Evolutionary conservation across 2,888 invertebrate species (phyloP), one percentile per base, ranked within the genome.

Genomic region (Tetragonisca angustula): DNA sequence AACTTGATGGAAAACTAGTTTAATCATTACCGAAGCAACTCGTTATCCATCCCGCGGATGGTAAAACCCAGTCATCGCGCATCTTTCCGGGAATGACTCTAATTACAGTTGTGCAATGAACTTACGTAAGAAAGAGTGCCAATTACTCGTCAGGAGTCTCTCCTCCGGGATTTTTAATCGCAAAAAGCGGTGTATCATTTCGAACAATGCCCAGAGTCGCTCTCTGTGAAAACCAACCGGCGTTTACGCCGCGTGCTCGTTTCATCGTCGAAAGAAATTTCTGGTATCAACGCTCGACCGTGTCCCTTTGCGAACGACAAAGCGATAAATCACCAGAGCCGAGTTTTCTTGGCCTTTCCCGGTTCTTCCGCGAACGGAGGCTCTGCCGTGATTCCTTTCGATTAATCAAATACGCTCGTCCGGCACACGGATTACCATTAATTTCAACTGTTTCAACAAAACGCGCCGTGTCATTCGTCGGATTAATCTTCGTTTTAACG

Each of bases 391-490:
- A 88, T 84, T 88, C 86, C 76, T 84, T 80, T 76, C 88, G 89
- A 88, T 88, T 88, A 88, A 88, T 88, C 87, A 89, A 85, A 81
- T 74, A 79, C 85, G 83, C 67, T 79, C 83, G 81, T 81, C 85
- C 83, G 72, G 73, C 71, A 61, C 64, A 73, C 68, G 82, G 85
- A 87, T 88, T 84, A 81, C 76, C 88, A 89, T 88, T 88, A 89
- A 87, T 88, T 89, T 79, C 74, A 36, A 27, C 36, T 56, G 71
- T 62, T 61, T 54, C 70, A 32, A 49, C 84, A 61, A 77, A 56
- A 76, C 76, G 78, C 36, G 19, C 15, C 49, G 15, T 19, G 52
- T 15, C 71, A 70, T 59, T 80, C 69, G 15, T 17, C 67, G 68
- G 72, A 83, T 83, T 83, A 83, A 83, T 83, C 83, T 83, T 83